Conservation (phyloP, 1,140 invertebrate genomes). For the Campoletis sonorensis region DNA sequence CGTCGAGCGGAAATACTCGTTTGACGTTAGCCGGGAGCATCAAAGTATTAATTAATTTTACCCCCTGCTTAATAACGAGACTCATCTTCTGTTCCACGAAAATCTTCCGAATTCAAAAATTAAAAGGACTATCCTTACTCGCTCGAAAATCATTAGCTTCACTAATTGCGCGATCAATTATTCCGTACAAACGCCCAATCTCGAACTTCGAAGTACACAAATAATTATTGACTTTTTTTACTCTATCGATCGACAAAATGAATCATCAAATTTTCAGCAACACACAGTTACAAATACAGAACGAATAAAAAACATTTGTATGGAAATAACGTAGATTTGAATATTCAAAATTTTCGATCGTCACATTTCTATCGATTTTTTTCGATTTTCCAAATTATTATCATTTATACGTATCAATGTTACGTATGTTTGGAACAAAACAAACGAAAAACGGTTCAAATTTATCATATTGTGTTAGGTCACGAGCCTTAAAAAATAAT, state of each 20-base stretch:
- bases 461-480: background rate
- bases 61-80: background rate
- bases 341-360: too few species aligned
- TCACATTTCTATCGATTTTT: too few species aligned
- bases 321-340: too few species aligned
- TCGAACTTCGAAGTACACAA: too few species aligned
- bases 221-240: too few species aligned
- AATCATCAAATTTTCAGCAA: too few species aligned
- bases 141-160: background rate
- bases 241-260: too few species aligned
- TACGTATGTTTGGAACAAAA: background rate
- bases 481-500: conserved; percentile 2
- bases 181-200: too few species aligned
- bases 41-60: background rate
- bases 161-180: background rate
- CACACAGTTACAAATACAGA: too few species aligned
- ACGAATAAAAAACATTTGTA: too few species aligned
- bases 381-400: too few species aligned
- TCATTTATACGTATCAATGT: too few species aligned
- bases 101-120: background rate
- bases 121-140: background rate
- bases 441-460: background rate
- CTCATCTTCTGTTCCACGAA: background rate
- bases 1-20: conserved; percentile 10
- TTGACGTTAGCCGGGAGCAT: background rate